Conservation (phyloP, 2,888 invertebrate genomes). For the Dilophus febrilis region DNA sequence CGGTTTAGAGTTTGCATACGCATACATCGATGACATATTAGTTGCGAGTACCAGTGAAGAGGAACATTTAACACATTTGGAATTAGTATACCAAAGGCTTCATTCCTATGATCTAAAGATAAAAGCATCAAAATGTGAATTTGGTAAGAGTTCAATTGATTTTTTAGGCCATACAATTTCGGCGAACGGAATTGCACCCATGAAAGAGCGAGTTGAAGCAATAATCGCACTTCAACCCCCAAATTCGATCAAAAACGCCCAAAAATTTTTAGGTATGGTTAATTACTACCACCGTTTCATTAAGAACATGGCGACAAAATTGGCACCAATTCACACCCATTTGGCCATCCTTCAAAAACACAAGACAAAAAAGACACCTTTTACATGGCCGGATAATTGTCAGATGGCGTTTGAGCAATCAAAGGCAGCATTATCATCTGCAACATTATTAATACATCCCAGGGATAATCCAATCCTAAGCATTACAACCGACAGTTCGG, state of each 20-base stretch:
- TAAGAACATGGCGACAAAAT: not conserved
- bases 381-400: not conserved
- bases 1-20: conserved; percentile 12
- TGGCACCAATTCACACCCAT: not conserved
- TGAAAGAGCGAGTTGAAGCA: conserved; percentile 2
- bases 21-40: conserved; percentile 16
- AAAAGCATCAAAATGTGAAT: conserved; percentile 10
- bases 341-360: not conserved
- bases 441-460: conserved; percentile 20
- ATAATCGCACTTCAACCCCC: conserved; percentile 1
- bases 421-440: not conserved
- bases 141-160: not conserved
- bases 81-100: conserved; percentile 10
- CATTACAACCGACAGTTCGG: conserved; percentile 16
- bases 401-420: not conserved
- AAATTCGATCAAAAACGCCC: not conserved
- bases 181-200: conserved; percentile 8
- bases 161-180: conserved; percentile 5
- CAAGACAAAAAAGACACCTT: not conserved
- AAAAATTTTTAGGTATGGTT: conserved; percentile 4
- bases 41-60: conserved; percentile 10
- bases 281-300: conserved; percentile 11
- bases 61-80: conserved; percentile 11
- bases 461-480: conserved; percentile 13
- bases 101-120: conserved; percentile 11